Conservation (phyloP, 2,797 vertebrate genomes). For the Holocentrus rufus region DNA sequence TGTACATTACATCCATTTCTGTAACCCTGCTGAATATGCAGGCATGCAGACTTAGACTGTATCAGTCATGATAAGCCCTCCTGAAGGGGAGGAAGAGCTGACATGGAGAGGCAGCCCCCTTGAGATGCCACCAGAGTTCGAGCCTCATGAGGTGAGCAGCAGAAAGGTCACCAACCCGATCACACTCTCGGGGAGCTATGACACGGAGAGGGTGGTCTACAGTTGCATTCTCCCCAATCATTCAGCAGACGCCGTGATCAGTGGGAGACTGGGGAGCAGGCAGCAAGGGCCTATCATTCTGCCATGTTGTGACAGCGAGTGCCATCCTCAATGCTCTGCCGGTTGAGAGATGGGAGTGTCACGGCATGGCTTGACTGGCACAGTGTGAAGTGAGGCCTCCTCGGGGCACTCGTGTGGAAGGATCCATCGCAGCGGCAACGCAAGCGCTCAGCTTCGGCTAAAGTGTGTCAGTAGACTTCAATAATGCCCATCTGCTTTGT, state of each 20-base stretch:
- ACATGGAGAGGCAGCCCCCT: slow-evolving; percentile 28
- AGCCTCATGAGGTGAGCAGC: slow-evolving; percentile 21
- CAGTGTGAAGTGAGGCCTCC: slow-evolving; percentile 69
- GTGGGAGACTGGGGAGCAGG: slow-evolving; percentile 47
- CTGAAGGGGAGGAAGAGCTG: slow-evolving; percentile 18
- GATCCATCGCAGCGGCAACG: slow-evolving; percentile 68
- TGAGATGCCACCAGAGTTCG: slow-evolving; percentile 33
- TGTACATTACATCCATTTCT: not conserved
- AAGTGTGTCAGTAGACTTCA: slow-evolving; percentile 70
- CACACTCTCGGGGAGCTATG: slow-evolving; percentile 39
- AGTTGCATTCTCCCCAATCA: slow-evolving; percentile 29
- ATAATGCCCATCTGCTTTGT: slow-evolving; percentile 65
- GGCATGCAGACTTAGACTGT: not conserved
- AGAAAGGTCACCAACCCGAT: slow-evolving; percentile 53
- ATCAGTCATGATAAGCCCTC: slow-evolving; percentile 8
- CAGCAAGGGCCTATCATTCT: slow-evolving; percentile 61
- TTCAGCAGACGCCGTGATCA: slow-evolving; percentile 56
- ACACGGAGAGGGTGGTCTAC: slow-evolving; percentile 19
- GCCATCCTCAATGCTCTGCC: slow-evolving; percentile 62
- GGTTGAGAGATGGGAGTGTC: slow-evolving; percentile 65
- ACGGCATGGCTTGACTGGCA: slow-evolving; percentile 62
- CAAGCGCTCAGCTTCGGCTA: slow-evolving; percentile 63
- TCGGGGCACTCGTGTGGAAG: slow-evolving; percentile 58
- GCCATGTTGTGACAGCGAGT: slow-evolving; percentile 72
- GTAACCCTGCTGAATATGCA: not conserved